A percentile compares a stretch with the other conserved stretches of the same genome.
phyloP scores from a whole-genome alignment of 2,113 vertebrate genomes.

The Uropsilus gracilis region DNA sequence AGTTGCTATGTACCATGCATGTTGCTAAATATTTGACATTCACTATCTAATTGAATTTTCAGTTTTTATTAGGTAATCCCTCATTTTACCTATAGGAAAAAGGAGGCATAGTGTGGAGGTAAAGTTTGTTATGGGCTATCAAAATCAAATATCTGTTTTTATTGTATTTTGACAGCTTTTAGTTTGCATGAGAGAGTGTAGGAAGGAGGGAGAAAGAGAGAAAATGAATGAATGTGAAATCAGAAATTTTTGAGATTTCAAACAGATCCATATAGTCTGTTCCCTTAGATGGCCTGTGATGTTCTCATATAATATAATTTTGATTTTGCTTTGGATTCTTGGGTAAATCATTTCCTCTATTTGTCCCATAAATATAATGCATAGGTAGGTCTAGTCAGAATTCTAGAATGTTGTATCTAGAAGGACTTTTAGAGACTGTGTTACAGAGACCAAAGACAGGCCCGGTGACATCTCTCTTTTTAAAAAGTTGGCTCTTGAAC shows the following conservation, averaged over 20 bases:
- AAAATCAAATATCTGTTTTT: not conserved
- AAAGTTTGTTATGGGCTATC: not conserved
- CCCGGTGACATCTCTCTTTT: conserved; percentile 43
- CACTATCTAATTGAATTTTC: not conserved
- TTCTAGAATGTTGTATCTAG: conserved; percentile 28
- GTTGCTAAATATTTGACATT: not conserved
- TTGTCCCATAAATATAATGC: conserved; percentile 8
- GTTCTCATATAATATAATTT: conserved; percentile 16
- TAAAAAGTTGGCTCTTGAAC: conserved; percentile 65
- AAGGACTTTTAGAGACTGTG: conserved; percentile 30
- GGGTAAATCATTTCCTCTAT: not conserved
- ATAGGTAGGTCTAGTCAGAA: not conserved
- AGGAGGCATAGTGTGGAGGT: not conserved
- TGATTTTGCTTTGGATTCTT: conserved; percentile 18
- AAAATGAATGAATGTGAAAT: not conserved
- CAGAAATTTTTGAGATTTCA: conserved; percentile 22
- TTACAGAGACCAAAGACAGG: conserved; percentile 53
- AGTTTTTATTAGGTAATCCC: not conserved
- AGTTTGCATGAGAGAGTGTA: not conserved
- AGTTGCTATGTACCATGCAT: not conserved
- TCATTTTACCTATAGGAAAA: conserved; percentile 18
- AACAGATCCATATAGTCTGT: conserved; percentile 17
- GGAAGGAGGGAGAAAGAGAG: not conserved
- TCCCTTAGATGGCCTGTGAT: not conserved
- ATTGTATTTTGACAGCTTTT: conserved; percentile 25